These are phyloP conservation scores for Aleiodes leptofemur DNA, from an alignment of 2,888 invertebrate species.

Conservation along the genomic window DNA sequence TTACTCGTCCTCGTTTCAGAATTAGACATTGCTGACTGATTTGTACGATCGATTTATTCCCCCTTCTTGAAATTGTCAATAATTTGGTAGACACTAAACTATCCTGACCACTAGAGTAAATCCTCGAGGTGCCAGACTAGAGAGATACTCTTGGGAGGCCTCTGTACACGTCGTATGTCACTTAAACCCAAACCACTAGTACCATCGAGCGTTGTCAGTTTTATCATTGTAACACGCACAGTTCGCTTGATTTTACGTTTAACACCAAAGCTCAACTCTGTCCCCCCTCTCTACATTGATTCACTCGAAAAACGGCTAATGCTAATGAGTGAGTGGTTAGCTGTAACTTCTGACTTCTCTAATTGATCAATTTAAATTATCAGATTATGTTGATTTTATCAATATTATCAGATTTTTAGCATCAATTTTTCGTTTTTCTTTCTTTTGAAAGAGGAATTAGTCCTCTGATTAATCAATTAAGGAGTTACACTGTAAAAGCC, in stretches of 20 bases:
- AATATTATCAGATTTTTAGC: background rate
- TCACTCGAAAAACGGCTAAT: slow-evolving; percentile 21
- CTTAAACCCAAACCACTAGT: slow-evolving; percentile 26
- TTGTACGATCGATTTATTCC: background rate
- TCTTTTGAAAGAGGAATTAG: too few species aligned
- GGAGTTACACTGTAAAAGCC: too few species aligned
- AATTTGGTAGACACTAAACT: background rate
- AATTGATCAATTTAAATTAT: too few species aligned
- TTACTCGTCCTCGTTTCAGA: slow-evolving; percentile 35
- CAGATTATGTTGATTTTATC: background rate
- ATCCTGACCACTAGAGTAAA: background rate
- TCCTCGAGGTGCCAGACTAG: background rate
- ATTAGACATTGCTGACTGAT: slow-evolving; percentile 33
- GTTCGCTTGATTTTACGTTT: slow-evolving; percentile 50
- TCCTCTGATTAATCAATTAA: too few species aligned
- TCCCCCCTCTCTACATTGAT: slow-evolving; percentile 35
- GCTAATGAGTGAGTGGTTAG: slow-evolving; percentile 7
- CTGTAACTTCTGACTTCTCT: background rate
- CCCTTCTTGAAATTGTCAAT: background rate
- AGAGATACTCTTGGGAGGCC: background rate
- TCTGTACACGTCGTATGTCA: slow-evolving; percentile 28
- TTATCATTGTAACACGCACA: slow-evolving; percentile 51
- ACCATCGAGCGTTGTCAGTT: slow-evolving; percentile 49
- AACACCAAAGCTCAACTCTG: background rate
- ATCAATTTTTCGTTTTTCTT: too few species aligned